These are phyloP conservation scores for Chrysolina americana DNA, from an alignment of 2,888 invertebrate species.

Conservation along the genomic window DNA sequence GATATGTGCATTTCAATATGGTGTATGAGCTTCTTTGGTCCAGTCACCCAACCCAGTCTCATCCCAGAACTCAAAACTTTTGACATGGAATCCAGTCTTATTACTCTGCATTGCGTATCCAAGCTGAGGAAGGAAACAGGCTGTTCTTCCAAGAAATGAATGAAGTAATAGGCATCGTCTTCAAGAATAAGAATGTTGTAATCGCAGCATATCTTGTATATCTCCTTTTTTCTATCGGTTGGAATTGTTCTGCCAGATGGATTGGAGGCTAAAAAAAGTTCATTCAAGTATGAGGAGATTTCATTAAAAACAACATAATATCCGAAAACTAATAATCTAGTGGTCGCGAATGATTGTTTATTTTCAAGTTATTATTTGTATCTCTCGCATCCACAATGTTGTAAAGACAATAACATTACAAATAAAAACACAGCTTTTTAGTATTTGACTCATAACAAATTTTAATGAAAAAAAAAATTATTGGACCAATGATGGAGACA, in stretches of 20 bases:
- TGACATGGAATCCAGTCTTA: conserved; percentile 84
- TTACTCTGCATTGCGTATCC: conserved; percentile 82
- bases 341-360: too few species aligned
- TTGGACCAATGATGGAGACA: too few species aligned
- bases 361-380: too few species aligned
- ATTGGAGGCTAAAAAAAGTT: conserved; percentile 74
- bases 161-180: conserved; percentile 87
- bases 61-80: conserved; percentile 82
- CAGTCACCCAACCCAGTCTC: conserved; percentile 82
- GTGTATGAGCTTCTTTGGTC: conserved; percentile 76
- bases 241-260: conserved; percentile 82
- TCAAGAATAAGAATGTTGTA: conserved; percentile 85
- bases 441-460: too few species aligned
- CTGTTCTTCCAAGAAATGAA: conserved; percentile 78
- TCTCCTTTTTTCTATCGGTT: conserved; percentile 76
- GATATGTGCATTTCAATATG: conserved; percentile 81
- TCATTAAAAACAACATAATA: too few species aligned
- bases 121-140: conserved; percentile 80
- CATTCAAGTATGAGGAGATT: too few species aligned
- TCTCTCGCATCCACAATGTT: too few species aligned
- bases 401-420: too few species aligned
- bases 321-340: too few species aligned
- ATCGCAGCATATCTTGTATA: conserved; percentile 82
- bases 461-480: too few species aligned
- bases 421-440: too few species aligned